These are phyloP conservation scores for Candoia aspera DNA, from an alignment of 2,113 vertebrate genomes.

Conservation along the genomic window DNA sequence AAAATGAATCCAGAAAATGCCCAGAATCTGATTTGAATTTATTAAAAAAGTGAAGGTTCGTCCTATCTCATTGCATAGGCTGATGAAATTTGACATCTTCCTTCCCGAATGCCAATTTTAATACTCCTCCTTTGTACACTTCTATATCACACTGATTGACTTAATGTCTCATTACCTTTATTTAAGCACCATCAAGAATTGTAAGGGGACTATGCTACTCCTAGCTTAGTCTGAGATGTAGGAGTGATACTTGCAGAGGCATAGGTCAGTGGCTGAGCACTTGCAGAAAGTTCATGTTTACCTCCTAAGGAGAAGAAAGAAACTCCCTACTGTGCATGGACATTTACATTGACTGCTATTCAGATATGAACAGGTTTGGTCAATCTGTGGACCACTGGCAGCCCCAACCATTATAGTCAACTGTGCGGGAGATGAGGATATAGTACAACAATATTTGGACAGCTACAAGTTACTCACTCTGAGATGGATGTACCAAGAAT, in stretches of 20 bases:
- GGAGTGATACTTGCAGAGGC: neutral
- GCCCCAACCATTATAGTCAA: neutral
- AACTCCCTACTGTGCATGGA: neutral
- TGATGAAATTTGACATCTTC: neutral
- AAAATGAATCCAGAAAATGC: neutral
- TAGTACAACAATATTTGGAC: neutral
- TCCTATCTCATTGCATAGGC: neutral
- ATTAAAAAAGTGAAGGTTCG: neutral
- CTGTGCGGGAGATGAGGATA: neutral
- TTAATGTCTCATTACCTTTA: no score
- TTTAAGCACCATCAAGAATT: neutral
- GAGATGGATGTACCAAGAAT: no score
- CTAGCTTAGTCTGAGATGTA: neutral
- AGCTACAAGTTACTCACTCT: neutral
- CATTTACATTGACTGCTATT: neutral
- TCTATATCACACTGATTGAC: neutral
- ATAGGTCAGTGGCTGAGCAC: neutral
- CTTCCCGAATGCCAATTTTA: neutral
- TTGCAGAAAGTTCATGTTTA: neutral
- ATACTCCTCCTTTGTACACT: neutral
- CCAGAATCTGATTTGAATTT: neutral
- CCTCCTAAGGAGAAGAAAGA: neutral
- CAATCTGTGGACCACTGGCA: neutral
- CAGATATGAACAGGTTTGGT: neutral
- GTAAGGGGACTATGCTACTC: neutral